Evolutionary conservation across 2,888 invertebrate genomes (phyloP), one percentile per base, ranked within the genome.

Genomic region (Philereme vetulata): DNA sequence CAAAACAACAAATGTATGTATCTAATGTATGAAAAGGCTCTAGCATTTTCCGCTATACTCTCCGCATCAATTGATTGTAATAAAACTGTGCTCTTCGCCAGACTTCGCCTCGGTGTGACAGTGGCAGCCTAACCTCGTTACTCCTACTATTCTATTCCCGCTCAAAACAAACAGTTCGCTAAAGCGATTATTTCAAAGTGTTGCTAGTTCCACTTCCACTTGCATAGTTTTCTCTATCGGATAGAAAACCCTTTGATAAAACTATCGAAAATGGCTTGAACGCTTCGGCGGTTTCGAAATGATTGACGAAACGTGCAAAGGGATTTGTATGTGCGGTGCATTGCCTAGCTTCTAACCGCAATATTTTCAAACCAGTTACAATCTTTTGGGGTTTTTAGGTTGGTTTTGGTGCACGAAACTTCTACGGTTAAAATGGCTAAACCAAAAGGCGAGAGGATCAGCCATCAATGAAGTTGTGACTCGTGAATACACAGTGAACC

Each of bases 401-500:
- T 73, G 82, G 78, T 82, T 85, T 84, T 78, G 78, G 81, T 77
- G 77, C 77, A 78, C 74, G 76, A 80, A 84, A 74, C 76, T 78
- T 72, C 72, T 72, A 80, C 54, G 86, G 86, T 83, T 78, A 82
- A 80, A 86, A 97, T 97, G 97, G 96, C 95, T 71, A 97, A 97
- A 92, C 94, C 95, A 76, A 96, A 96, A 92, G 95, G 95, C 72
- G 97, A 98, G 85, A 97, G 98, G 93, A 94, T 98, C 98, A 67
- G 97, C 99, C 73, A 98, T 99, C 92, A 99, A 98, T 88, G 99
- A 99, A 93, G 99, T 99, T 72, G 98, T 99, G 54, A 99, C 99
- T 71, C 96, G 99, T 74, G 99, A 99, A 93, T 99, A 98, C 92
- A 99, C 99, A 67, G 97, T 99, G 76, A 98, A 99, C 88, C 94